Conservation (phyloP, 2,113 vertebrate genomes). For the Syngnathoides biaculeatus region DNA sequence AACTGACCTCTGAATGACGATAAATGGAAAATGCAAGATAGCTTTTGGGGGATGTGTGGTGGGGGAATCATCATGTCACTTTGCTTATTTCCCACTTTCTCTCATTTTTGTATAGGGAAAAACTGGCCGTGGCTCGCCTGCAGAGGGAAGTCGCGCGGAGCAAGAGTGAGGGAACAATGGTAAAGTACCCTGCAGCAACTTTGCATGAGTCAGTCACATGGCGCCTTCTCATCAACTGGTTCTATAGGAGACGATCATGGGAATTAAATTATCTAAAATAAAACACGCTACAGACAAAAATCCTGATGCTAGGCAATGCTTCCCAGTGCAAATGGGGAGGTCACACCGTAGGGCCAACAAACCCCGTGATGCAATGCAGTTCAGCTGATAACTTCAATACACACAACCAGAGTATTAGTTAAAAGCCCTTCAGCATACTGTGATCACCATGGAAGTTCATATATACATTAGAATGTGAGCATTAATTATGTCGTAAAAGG, state of each 20-base stretch:
- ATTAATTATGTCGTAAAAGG: neutral
- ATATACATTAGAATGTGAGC: neutral
- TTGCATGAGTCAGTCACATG: slow-evolving; percentile 6
- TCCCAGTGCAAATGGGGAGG: slow-evolving; percentile 10
- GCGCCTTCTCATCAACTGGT: slow-evolving; percentile 12
- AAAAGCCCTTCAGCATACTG: slow-evolving; percentile 9
- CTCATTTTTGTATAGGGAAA: slow-evolving; percentile 75
- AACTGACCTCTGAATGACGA: neutral
- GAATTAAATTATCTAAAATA: slow-evolving; percentile 1
- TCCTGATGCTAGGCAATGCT: neutral
- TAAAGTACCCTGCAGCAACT: slow-evolving; percentile 55
- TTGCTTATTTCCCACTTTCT: slow-evolving; percentile 4
- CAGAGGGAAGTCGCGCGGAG: slow-evolving; percentile 85
- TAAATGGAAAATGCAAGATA: neutral
- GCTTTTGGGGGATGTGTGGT: neutral
- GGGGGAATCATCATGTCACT: neutral
- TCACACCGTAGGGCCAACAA: slow-evolving; percentile 28
- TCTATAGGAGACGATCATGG: slow-evolving; percentile 4
- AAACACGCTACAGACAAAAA: neutral
- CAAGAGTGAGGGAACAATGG: slow-evolving; percentile 87
- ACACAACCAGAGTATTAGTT: slow-evolving; percentile 5
- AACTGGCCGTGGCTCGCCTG: slow-evolving; percentile 87
- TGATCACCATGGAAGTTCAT: neutral
- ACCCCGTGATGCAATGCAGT: slow-evolving; percentile 22
- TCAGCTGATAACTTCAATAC: slow-evolving; percentile 47